Evolutionary conservation across 2,113 vertebrate genomes (phyloP), one percentile per base, ranked within the genome.

Genomic region (Pachypanchax playfairii): DNA sequence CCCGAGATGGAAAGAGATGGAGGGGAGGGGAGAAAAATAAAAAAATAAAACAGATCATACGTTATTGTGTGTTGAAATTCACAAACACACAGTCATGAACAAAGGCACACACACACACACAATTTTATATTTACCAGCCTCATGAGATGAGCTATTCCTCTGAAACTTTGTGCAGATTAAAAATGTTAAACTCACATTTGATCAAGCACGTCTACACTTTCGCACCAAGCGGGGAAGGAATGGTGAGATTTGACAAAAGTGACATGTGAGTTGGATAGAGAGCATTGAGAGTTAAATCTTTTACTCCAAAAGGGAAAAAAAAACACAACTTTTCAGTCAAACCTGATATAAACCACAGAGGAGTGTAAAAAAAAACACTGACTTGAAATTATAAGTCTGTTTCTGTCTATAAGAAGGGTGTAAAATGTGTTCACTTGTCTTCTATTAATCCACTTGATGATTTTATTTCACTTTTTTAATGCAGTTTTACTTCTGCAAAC

Each of bases 81-180:
- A 69, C 62, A 75, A 70, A 78, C 67, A 65, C 71, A 51, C 64
- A 50, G 3, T 14, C 70, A 55, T 29, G 13, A 33, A 69, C 52
- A 64, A 52, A 70, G 62, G 54, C 33, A 41, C 54, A 65, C 62
- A 43, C 61, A 20, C 66, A 69, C 65, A 75, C 70, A 67, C 58
- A 65, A 25, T 65, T 76, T 84, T 41, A 79, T 75, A 89, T 87
- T 83, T 84, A 82, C 69, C 67, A 79, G 76, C 65, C 85, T 84
- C 79, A 7, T 49, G 76, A 83, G 84, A 85, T 75, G 75, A 75
- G 75, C 70, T 76, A 83, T 80, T 86, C 82, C 85, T 83, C 87
- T 84, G 80, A 88, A 87, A 88, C 83, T 87, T 86, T 89, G 72
- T 65, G 10, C 75, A 79, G 86, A 88, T 88, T 90, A 86, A 87